These are phyloP conservation scores for Poecilobothrus nobilitatus DNA, from an alignment of 2,888 invertebrate genomes.

Conservation along the genomic window DNA sequence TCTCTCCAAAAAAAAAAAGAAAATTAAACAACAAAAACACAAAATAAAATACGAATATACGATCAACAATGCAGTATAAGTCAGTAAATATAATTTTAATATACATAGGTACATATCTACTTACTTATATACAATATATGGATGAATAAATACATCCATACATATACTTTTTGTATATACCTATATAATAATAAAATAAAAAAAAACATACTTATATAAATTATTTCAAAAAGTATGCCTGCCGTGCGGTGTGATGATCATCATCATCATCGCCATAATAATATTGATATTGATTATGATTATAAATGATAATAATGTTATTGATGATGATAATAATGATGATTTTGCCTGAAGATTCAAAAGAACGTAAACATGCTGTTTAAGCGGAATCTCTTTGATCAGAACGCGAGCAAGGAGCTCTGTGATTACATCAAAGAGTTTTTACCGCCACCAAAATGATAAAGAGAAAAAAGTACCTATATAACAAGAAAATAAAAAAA, in stretches of 20 bases:
- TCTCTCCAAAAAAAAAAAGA: neutral
- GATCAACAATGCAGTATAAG: too few relatives aligned
- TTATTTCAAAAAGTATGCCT: neutral
- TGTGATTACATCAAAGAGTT: constrained; percentile 44
- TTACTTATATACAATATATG: too few relatives aligned
- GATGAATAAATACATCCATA: too few relatives aligned
- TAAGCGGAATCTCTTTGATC: constrained; percentile 47
- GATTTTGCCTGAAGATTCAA: constrained; percentile 28
- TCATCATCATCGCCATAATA: neutral
- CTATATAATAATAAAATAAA: too few relatives aligned
- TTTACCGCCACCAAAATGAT: constrained; percentile 34
- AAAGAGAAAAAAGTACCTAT: constrained; percentile 22
- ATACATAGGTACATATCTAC: neutral
- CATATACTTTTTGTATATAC: too few relatives aligned
- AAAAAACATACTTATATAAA: neutral
- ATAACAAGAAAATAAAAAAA: neutral
- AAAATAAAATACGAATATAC: neutral
- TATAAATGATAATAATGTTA: constrained; percentile 12
- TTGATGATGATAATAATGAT: constrained; percentile 22
- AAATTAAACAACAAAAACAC: neutral
- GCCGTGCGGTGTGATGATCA: neutral
- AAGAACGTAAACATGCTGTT: constrained; percentile 32
- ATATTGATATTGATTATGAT: too few relatives aligned
- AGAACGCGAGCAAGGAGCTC: constrained; percentile 46
- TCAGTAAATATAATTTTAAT: neutral